Base-by-base conservation (phyloP, 2,797 vertebrate genomes). In the Silurus aristotelis region DNA sequence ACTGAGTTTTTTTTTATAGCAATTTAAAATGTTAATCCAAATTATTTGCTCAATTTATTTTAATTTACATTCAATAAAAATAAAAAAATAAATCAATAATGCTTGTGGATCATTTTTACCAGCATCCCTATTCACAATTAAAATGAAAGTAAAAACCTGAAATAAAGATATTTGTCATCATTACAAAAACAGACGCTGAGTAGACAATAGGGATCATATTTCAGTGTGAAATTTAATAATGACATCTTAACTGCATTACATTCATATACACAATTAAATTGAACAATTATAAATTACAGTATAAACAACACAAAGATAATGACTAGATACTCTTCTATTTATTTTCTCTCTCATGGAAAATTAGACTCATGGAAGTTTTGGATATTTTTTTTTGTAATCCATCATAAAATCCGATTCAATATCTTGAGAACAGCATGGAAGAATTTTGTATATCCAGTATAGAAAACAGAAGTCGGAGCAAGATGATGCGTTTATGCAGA, bases 211-310 rank as follows among this genome's bases (percentile, higher is more conserved):
- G n/a, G 22, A 19, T 27, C 31, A 80, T 92, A 93, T 90, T 72
- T 80, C 90, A 93, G 94, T 93, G 90, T 93, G 92, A 90, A 94
- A 92, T 96, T 96, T 95, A 96, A 95, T 97, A 94, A 89, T 94
- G 89, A 92, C 87, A 91, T 38, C 92, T 92, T 92, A 91, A 83
- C 38, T 46, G 82, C 86, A 1, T 31, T 90, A 90, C 92, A 95
- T 93, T 93, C 92, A 92, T 91, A 95, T 86, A 75, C 94, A 96
- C 93, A 94, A 92, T 92, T 91, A 93, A 90, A 93, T 52, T 66
- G 27, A 5, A 66, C 90, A 94, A 92, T 92, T 92, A 96, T 96
- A 96, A 96, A 96, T 96, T 96, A 95, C 94, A 91, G 14, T 79
- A 79, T 79, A 22, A 86, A 82, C 84, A 76, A 94, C 94, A 95